Conservation (phyloP, 2,113 vertebrate genomes). For the Thalassoma bifasciatum region DNA sequence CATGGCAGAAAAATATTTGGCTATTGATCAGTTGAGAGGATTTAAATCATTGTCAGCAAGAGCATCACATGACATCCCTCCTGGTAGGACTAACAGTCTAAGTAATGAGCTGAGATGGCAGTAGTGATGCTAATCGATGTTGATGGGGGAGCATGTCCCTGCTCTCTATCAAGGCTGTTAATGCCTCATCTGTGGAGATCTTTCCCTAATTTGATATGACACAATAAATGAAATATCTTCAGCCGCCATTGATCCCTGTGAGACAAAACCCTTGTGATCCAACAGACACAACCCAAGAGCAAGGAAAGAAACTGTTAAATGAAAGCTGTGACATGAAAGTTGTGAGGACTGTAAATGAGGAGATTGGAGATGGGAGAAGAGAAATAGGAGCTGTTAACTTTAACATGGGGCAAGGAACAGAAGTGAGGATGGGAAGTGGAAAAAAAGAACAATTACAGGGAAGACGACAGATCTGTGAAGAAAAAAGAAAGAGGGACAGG, state of each 20-base stretch:
- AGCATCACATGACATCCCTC: conserved; percentile 37
- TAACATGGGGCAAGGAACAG: neutral
- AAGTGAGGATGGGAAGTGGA: neutral
- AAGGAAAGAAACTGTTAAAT: conserved; percentile 44
- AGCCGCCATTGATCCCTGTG: conserved; percentile 45
- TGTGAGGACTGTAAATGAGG: neutral
- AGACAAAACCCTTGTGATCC: conserved; percentile 34
- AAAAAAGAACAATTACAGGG: neutral
- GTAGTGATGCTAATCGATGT: conserved; percentile 62
- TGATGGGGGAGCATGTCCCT: conserved; percentile 54
- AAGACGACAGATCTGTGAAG: conserved; percentile 1
- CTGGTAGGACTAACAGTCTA: conserved; percentile 50
- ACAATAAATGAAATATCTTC: conserved; percentile 55
- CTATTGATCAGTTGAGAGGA: conserved; percentile 33
- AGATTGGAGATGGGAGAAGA: neutral
- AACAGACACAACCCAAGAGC: conserved; percentile 38
- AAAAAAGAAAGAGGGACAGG: neutral
- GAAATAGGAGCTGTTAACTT: neutral
- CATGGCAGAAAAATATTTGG: neutral
- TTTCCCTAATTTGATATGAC: conserved; percentile 59
- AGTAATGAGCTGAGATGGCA: conserved; percentile 65
- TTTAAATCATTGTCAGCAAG: conserved; percentile 27
- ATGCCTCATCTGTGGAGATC: conserved; percentile 40
- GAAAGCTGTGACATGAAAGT: conserved; percentile 54
- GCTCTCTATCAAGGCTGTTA: conserved; percentile 43